Conservation (phyloP, 2,797 vertebrate species). For the Myripristis jacobus region DNA sequence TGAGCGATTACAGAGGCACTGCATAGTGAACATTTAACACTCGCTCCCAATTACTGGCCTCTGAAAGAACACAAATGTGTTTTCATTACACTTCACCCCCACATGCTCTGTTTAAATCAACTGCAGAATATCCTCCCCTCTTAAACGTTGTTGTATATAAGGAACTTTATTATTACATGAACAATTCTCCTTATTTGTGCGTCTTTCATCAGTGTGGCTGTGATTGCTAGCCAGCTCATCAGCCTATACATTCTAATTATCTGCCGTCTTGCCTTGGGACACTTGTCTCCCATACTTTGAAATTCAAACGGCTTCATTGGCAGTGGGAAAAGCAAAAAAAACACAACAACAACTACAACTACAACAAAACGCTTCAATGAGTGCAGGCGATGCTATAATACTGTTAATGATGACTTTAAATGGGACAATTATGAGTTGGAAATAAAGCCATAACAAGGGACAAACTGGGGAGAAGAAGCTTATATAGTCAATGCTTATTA, state of each 20-base stretch:
- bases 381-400: constrained; percentile 64
- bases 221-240: constrained; percentile 42
- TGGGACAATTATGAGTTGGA: constrained; percentile 68
- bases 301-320: constrained; percentile 61
- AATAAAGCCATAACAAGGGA: constrained; percentile 65
- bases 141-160: constrained; percentile 43
- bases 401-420: constrained; percentile 77
- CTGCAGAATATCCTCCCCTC: constrained; percentile 1
- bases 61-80: constrained; percentile 33
- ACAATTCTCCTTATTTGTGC: constrained; percentile 32
- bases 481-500: constrained; percentile 56
- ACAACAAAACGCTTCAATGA: constrained; percentile 19
- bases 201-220: constrained; percentile 28
- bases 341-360: constrained; percentile 28
- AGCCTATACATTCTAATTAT: constrained; percentile 67
- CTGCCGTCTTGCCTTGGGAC: constrained; percentile 50
- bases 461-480: constrained; percentile 37
- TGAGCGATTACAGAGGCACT: constrained; percentile 31
- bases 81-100: constrained; percentile 2
- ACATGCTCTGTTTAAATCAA: not conserved
- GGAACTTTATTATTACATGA: constrained; percentile 49
- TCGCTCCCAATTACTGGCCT: constrained; percentile 37
- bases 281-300: constrained; percentile 50
- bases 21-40: not conserved
- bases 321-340: constrained; percentile 19